Conservation (phyloP, 2,797 vertebrate species). For the Bovichtus variegatus region DNA sequence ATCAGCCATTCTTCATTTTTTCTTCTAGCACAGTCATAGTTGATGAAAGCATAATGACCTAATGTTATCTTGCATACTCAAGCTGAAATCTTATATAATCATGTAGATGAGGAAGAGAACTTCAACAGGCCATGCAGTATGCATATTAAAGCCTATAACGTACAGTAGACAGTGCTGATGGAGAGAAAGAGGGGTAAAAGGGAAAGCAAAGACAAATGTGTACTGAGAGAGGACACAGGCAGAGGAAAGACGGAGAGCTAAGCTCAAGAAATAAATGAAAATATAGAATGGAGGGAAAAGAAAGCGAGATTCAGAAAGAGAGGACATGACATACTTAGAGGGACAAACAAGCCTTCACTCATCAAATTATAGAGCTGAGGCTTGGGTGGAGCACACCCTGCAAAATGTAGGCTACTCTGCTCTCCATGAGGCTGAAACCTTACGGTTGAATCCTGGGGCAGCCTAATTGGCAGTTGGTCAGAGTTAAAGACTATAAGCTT, state of each 20-base stretch:
- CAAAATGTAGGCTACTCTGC: conserved; percentile 75
- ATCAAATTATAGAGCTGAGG: conserved; percentile 82
- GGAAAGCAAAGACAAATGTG: not conserved
- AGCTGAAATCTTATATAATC: conserved; percentile 68
- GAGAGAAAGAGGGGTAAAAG: not conserved
- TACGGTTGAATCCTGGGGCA: conserved; percentile 66
- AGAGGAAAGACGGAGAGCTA: conserved; percentile 7
- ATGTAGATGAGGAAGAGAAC: conserved; percentile 45
- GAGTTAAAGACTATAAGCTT: conserved; percentile 75
- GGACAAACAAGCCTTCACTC: conserved; percentile 74
- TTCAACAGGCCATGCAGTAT: conserved; percentile 21
- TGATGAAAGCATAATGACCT: conserved; percentile 59
- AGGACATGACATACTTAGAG: conserved; percentile 67
- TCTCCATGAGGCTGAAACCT: conserved; percentile 68
- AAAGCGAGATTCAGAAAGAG: conserved; percentile 46
- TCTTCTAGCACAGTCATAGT: conserved; percentile 42
- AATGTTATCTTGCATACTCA: conserved; percentile 51
- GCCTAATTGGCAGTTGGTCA: conserved; percentile 84
- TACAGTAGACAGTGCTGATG: not conserved
- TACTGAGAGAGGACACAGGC: not conserved
- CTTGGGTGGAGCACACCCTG: conserved; percentile 80
- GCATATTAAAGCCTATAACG: not conserved
- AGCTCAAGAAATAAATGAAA: conserved; percentile 28
- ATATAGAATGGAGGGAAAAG: conserved; percentile 26
- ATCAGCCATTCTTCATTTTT: conserved; percentile 55